Base-by-base conservation (phyloP, 2,888 invertebrate species). In the Meteorus cinctellus region DNA sequence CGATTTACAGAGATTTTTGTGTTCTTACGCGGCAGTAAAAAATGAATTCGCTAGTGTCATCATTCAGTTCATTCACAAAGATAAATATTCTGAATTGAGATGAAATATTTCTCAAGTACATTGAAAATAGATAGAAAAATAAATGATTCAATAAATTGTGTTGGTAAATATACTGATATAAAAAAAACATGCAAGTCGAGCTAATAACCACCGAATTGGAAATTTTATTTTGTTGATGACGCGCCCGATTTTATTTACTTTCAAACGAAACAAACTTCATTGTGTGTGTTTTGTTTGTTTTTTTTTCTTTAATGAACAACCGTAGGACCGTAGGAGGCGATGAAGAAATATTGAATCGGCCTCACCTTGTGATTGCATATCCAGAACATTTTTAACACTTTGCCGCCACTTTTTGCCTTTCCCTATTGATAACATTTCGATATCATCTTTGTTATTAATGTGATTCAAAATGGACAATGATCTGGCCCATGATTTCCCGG, bases 401-500 rank as follows among this genome's bases (percentile, higher is more conserved):
- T 91, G 88, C 34, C 92, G 90, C 85, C 92, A 92, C 78, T 91
- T 92, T 82, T 91, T 90, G 5, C 92, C 92, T 86, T 92, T 89
- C 1, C 90, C 88, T 19, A 86, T 73, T 51, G 89, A 83, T 72
- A 91, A 90, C 80, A 89, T 87, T 62, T 92, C 91, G 55, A 92
- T 78, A 74, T 91, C 83, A 3, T 90, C 89, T 72, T 87, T 84
- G 82, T 84, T 91, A 88, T 89, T 86, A 88, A 90, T 84, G 87
- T 90, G 74, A 90, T 91, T 92, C 83, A 92, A 92, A 77, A 92
- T 91, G 78, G 92, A 92, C 5, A 94, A 84, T 0, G 94, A 93
- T 83, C 94, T 91, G 68, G 93, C 92, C 94, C 94, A 95, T 84
- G 92, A 91, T 85, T 93, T 95, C 0, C 94, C 94, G 14, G 94